Evolutionary conservation across 1,140 invertebrate species (phyloP).

Genomic region (Bombus pascuorum): DNA sequence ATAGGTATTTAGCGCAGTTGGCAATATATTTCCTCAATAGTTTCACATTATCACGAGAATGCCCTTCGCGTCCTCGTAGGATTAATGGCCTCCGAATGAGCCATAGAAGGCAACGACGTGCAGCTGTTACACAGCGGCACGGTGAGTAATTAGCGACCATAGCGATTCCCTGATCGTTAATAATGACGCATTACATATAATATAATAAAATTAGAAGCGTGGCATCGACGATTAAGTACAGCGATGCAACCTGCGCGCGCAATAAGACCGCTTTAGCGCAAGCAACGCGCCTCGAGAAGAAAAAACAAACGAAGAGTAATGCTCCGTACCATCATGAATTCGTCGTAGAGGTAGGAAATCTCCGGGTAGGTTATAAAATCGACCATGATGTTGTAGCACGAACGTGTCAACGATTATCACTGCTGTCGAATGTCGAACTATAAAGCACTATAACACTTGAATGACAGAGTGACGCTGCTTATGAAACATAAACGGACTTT

Average conservation of each 20-base stretch:
- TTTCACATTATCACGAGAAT: slow-evolving; percentile 58
- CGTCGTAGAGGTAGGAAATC: slow-evolving; percentile 78
- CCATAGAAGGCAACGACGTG: slow-evolving; percentile 67
- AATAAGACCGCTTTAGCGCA: no score
- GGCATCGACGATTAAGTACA: background rate
- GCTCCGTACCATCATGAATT: slow-evolving; percentile 72
- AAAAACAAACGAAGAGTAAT: background rate
- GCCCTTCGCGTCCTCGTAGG: slow-evolving; percentile 49
- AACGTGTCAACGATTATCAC: slow-evolving; percentile 14
- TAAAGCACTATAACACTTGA: slow-evolving; percentile 16
- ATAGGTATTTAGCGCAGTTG: slow-evolving; percentile 40
- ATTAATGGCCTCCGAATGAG: slow-evolving; percentile 67
- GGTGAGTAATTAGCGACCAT: slow-evolving; percentile 67
- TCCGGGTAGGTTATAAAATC: slow-evolving; percentile 77
- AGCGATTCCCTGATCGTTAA: slow-evolving; percentile 65
- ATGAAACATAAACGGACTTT: background rate
- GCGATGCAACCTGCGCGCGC: no score
- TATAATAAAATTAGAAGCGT: slow-evolving; percentile 44
- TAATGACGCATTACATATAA: slow-evolving; percentile 52
- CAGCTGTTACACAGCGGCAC: slow-evolving; percentile 61
- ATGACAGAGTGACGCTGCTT: background rate
- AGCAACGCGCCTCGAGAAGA: background rate
- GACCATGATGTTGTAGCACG: slow-evolving; percentile 69
- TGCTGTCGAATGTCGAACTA: background rate
- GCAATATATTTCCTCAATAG: slow-evolving; percentile 60